Evolutionary conservation across 2,888 invertebrate species (phyloP).

Genomic region (Limenitis arthemis): DNA sequence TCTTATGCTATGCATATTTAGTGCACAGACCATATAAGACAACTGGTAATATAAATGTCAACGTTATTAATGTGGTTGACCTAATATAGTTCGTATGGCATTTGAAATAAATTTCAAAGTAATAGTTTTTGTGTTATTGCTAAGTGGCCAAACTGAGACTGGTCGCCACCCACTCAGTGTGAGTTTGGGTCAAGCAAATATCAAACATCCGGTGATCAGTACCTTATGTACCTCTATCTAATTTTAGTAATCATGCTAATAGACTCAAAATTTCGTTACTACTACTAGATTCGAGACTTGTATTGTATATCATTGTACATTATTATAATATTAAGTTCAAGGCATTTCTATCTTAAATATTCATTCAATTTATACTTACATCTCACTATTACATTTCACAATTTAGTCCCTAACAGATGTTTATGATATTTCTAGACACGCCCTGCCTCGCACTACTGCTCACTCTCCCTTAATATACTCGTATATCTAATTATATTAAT

Average conservation of each 20-base stretch:
- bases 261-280: too few relatives aligned
- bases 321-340: too few relatives aligned
- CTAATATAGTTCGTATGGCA: conserved; percentile 3
- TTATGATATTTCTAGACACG: too few relatives aligned
- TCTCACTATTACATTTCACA: too few relatives aligned
- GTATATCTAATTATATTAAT: too few relatives aligned
- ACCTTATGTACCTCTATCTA: not conserved
- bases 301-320: too few relatives aligned
- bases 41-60: not conserved
- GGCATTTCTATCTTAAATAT: too few relatives aligned
- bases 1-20: not conserved
- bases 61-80: not conserved
- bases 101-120: conserved; percentile 4
- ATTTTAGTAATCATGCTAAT: not conserved
- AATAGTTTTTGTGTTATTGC: conserved; percentile 5
- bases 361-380: too few relatives aligned
- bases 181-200: conserved; percentile 54
- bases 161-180: conserved; percentile 45
- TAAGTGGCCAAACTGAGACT: conserved; percentile 14
- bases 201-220: conserved; percentile 53
- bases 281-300: too few relatives aligned
- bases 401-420: too few relatives aligned
- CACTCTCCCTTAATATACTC: too few relatives aligned
- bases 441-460: too few relatives aligned
- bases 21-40: not conserved